A percentile compares a stretch with the other conserved stretches of the same genome.
These are phyloP conservation scores for Numenius phaeopus DNA, from an alignment of 2,797 vertebrate species.

Conservation along the genomic window DNA sequence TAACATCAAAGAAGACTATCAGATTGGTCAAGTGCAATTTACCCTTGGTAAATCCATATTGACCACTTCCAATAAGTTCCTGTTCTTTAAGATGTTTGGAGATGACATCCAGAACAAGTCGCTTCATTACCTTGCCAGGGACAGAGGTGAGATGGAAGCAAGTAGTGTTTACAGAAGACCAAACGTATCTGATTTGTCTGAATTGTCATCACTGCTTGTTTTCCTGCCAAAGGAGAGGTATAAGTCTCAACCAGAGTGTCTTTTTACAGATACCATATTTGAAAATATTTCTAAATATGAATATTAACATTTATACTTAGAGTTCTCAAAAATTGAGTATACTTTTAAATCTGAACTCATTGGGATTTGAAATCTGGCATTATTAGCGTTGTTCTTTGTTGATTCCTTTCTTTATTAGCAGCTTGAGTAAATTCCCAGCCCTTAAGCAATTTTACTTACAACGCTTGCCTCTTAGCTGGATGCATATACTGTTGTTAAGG, in stretches of 20 bases:
- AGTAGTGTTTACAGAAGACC: not conserved
- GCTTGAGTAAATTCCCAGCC: not conserved
- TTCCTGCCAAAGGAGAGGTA: not conserved
- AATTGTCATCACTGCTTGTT: not conserved
- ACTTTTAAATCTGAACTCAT: not conserved
- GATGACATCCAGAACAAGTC: too few relatives aligned
- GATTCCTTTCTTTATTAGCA: not conserved
- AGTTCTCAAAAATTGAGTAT: not conserved
- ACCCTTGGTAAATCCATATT: too few relatives aligned
- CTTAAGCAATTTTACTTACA: not conserved
- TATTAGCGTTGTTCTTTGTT: not conserved
- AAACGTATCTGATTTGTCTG: not conserved
- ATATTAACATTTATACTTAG: not conserved
- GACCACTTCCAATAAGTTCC: too few relatives aligned
- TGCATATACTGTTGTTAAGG: not conserved
- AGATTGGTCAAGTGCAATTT: too few relatives aligned
- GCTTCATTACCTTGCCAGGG: too few relatives aligned
- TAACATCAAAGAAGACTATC: too few relatives aligned
- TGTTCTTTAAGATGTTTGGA: too few relatives aligned
- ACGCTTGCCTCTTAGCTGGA: not conserved
- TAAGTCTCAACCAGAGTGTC: not conserved
- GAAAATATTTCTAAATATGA: not conserved
- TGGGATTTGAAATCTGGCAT: not conserved
- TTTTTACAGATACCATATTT: not conserved
- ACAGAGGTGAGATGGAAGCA: too few relatives aligned